Evolutionary conservation across 2,797 vertebrate species (phyloP).

Genomic region (Cyprinella venusta): DNA sequence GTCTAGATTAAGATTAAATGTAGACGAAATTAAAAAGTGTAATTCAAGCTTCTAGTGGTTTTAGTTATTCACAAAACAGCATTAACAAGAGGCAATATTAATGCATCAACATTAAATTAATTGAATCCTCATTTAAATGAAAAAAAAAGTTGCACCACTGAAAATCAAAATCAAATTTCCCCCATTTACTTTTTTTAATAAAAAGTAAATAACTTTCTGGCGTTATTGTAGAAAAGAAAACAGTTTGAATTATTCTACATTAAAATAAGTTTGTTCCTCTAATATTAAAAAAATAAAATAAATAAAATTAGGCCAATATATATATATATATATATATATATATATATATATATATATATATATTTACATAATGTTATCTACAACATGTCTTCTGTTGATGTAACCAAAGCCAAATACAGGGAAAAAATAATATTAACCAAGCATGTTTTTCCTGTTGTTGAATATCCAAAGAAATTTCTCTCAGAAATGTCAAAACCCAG

Average conservation of each 20-base stretch:
- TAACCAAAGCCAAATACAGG: not conserved
- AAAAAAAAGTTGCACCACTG: not conserved
- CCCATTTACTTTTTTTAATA: not conserved
- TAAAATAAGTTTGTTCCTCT: not conserved
- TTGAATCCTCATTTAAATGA: not conserved
- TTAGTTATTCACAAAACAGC: not conserved
- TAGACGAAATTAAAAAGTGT: not conserved
- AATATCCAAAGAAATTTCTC: slow-evolving; percentile 27
- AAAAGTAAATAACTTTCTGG: not conserved
- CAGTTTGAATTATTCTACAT: not conserved
- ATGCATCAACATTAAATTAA: not conserved
- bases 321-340: not conserved
- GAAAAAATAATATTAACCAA: not conserved
- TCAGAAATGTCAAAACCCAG: not conserved
- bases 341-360: no score
- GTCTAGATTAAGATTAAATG: not conserved
- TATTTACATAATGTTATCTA: not conserved
- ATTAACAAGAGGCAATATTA: not conserved
- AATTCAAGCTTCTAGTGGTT: not conserved
- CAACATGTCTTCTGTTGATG: not conserved
- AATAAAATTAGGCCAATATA: not conserved
- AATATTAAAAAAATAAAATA: not conserved
- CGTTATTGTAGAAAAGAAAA: not conserved
- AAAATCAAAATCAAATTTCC: not conserved
- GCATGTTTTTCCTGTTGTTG: slow-evolving; percentile 21